Evolutionary conservation across 2,113 vertebrate species (phyloP).

Genomic region (Chaetorhynchus papuensis): DNA sequence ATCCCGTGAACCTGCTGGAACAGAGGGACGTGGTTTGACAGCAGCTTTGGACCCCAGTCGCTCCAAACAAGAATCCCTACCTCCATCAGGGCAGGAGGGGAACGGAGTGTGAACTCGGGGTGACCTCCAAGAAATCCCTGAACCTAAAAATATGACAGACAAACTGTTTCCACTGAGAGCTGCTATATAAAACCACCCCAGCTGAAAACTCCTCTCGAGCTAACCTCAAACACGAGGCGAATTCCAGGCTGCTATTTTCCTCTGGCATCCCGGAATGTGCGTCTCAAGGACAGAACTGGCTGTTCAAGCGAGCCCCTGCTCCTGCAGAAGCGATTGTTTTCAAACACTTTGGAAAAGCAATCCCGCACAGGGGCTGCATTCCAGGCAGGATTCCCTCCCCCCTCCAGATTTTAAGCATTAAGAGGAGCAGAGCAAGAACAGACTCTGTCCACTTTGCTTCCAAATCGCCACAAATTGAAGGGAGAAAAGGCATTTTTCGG

Average conservation of each 20-base stretch:
- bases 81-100: background rate
- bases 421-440: background rate
- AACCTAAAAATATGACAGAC: conserved; percentile 36
- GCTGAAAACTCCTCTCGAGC: background rate
- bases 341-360: conserved; percentile 15
- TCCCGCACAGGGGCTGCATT: background rate
- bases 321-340: conserved; percentile 51
- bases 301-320: conserved; percentile 10
- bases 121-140: conserved; percentile 34
- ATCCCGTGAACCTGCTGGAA: background rate
- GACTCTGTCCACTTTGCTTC: background rate
- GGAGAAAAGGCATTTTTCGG: background rate
- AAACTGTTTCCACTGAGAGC: conserved; percentile 27
- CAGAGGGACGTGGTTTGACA: accelerated
- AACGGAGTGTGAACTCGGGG: background rate
- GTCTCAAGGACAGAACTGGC: conserved; percentile 21
- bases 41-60: background rate
- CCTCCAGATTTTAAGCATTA: background rate
- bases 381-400: conserved; percentile 30
- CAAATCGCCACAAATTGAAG: background rate
- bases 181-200: conserved; percentile 26
- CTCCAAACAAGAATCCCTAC: background rate
- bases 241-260: conserved; percentile 31
- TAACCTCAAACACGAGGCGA: conserved; percentile 12
- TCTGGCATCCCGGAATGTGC: conserved; percentile 31